phyloP scores from a whole-genome alignment of 2,113 vertebrate species.

The Cacatua alba region DNA sequence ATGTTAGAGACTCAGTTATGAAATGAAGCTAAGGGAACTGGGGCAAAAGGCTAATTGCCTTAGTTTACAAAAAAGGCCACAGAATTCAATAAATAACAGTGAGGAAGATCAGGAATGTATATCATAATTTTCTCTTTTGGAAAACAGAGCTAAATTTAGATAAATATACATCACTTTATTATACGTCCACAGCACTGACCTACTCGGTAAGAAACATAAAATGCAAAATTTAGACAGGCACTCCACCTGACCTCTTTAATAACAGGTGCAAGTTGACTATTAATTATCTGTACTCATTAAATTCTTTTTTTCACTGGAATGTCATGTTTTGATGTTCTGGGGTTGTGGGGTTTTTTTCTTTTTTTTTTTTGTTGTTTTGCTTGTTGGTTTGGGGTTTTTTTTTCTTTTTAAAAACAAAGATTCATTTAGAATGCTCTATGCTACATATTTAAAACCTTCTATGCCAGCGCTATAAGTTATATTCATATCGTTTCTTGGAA shows the following conservation, averaged over 20 bases:
- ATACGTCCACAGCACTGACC: neutral
- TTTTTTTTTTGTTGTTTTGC: neutral
- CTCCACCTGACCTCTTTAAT: neutral
- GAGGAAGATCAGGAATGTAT: slow-evolving; percentile 34
- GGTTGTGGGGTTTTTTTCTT: neutral
- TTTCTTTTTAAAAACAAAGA: neutral
- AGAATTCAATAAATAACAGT: slow-evolving; percentile 37
- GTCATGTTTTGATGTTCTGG: neutral
- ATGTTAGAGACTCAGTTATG: neutral
- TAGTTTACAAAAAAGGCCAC: slow-evolving; percentile 36
- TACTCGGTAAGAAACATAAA: neutral
- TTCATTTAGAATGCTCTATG: neutral
- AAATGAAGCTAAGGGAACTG: slow-evolving; percentile 43
- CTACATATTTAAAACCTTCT: neutral
- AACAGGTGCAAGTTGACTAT: neutral
- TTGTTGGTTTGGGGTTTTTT: neutral
- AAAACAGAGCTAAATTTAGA: slow-evolving; percentile 18
- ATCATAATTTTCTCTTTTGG: slow-evolving; percentile 27
- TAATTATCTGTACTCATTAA: neutral
- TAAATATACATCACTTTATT: neutral
- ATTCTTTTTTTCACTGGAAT: neutral
- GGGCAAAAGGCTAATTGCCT: slow-evolving; percentile 64
- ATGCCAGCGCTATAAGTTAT: neutral
- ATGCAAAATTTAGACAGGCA: neutral
- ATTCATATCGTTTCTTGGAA: neutral